Base-by-base conservation (phyloP, 2,888 invertebrate genomes). In the Catonia carolina region DNA sequence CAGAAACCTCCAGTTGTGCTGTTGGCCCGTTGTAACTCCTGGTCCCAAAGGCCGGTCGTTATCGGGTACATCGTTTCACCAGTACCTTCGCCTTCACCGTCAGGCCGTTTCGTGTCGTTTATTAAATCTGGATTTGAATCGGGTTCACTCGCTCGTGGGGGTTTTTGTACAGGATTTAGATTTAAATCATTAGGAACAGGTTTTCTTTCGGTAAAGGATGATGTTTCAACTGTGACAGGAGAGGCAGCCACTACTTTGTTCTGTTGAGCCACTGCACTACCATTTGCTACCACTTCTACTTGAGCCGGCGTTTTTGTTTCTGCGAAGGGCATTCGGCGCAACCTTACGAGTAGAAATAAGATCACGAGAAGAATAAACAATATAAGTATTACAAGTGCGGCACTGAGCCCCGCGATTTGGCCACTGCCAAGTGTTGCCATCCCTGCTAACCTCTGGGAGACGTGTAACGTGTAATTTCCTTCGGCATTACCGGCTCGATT, bases 401-500 rank as follows among this genome's bases (percentile, higher is more conserved):
- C 89, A 65, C 89, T 88, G 55, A 92, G 75, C 37, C 90, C 89
- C 18, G 89, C 89, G 65, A 91, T 89, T 71, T 91, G 90, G 7
- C 89, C 87, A 62, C 85, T 86, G 48, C 87, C 89, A 58, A 92
- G 73, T 1, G 86, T 85, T 2, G 86, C 85, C 79, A 89, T 86
- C 50, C 89, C 89, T 23, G 85, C 86, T 45, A 87, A 79, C 57
- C 84, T 75, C 73, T 87, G 80, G 52, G 85, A 82, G 53, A 93
- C 87, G 69, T 87, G 86, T 37, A 93, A 77, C 35, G 92, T 92
- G 69, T 92, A 92, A 73, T 93, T 93, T 12, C 89, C 89, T 74
- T 90, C 90, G 31, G 87, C 86, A 67, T 82, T 86, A 18, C 92
- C 93, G 2, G 89, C 93, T 60, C 86, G 83, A 73, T 93, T 94